Base-by-base conservation (phyloP, 2,797 vertebrate species). In the Neopelma chrysocephalum region DNA sequence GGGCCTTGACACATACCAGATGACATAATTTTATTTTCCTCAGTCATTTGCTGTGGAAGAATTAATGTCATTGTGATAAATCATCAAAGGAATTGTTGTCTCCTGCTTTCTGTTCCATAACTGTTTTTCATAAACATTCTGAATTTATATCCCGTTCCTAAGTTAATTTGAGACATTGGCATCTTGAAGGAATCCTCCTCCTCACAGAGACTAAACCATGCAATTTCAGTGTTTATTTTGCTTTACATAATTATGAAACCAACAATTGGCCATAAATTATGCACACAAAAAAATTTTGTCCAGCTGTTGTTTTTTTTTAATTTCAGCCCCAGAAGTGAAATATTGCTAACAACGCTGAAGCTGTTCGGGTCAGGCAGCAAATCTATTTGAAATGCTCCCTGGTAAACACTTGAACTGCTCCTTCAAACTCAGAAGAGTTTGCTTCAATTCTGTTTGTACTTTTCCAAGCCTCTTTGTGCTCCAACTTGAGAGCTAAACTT, bases 1-100 rank as follows among this genome's bases (percentile, higher is more conserved):
- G 69, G 82, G 78, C 79, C 91, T 29, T 93, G 88, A 92, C 88
- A 96, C 85, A 73, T 89, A 81, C 45, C 86, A 91, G 77, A 86
- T 73, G 64, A 92, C 92, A 94, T 80, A 58, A 90, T 82, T 91
- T 11, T 77, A 82, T 92, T 87, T 96, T 78, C 75, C 64, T 85
- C 78, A 82, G 72, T 51, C 81, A 86, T 94, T 95, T 76, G 40
- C 86, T 87, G 47, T 26, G 90, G 71, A 78, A 95, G 83, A 94
- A 94, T 77, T 89, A 96, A 54, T 85, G 79, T 78, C 90, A 89
- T 27, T 54, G 65, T 85, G 83, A 93, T 90, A 77, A 66, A 92
- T 92, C 90, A 73, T 81, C 82, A 92, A 88, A 93, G 83, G 93
- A 61, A 88, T 86, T 8, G 3, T 51, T 65, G 58, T 82, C 85